Conservation (phyloP, 37 sponge, comb jelly and placozoan species). For the Hexactinellida sp. region DNA sequence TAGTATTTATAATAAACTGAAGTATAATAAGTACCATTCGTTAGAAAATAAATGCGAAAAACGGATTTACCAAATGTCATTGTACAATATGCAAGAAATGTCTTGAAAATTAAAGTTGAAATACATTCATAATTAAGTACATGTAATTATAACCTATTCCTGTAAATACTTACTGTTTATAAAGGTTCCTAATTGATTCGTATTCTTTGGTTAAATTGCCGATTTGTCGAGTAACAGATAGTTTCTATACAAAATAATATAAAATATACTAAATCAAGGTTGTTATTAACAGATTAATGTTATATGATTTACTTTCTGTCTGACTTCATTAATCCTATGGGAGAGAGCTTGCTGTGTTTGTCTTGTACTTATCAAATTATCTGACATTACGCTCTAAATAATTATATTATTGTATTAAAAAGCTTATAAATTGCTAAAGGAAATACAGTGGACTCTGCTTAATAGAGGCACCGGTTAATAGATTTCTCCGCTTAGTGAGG, state of each 20-base stretch:
- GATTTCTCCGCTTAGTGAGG: too few species aligned
- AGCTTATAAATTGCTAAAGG: too few species aligned
- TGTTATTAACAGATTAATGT: not conserved
- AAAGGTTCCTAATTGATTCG: not conserved
- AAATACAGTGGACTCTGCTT: too few species aligned
- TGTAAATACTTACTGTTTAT: not conserved
- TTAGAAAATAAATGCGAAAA: too few species aligned
- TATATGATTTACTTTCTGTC: not conserved
- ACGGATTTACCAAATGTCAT: too few species aligned
- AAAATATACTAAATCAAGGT: not conserved
- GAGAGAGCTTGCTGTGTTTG: not conserved
- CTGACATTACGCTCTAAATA: not conserved
- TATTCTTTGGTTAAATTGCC: constrained; percentile 3
- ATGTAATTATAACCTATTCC: too few species aligned
- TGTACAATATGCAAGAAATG: too few species aligned
- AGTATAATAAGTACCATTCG: too few species aligned
- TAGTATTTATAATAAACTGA: too few species aligned
- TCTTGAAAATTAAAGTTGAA: too few species aligned
- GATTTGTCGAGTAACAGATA: not conserved
- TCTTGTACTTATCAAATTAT: not conserved
- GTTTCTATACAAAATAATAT: not conserved
- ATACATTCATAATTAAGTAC: not conserved
- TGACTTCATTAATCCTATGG: not conserved
- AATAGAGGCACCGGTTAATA: too few species aligned
- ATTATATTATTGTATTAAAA: too few species aligned